Base-by-base conservation (phyloP, 2,888 invertebrate species). In the Bugula neritina region DNA sequence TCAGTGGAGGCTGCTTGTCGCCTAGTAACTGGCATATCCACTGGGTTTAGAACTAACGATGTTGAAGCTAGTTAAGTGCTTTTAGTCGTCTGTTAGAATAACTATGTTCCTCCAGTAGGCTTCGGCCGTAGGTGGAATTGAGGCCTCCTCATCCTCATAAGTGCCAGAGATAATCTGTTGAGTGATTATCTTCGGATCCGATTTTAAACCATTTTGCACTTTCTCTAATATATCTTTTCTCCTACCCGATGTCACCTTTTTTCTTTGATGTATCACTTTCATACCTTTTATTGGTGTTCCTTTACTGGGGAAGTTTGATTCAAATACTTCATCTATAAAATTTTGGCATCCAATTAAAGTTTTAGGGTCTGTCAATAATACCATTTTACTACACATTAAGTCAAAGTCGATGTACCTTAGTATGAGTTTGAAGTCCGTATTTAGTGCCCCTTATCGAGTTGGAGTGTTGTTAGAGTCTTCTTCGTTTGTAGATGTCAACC, bases 391-490 rank as follows among this genome's bases (percentile, higher is more conserved):
- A 17, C 13, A 17, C 10, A 57, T 13, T 5, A 5, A 25, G 13
- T 57, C 13, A 57, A 57, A 57, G 5, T 57, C 57, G 21, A 52
- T 52, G n/a, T n/a, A n/a, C n/a, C n/a, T n/a, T n/a, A n/a, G n/a
- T n/a, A n/a, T n/a, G n/a, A n/a, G n/a, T n/a, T n/a, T n/a, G n/a
- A n/a, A n/a, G n/a, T n/a, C n/a, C n/a, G n/a, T n/a, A n/a, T n/a
- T n/a, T n/a, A n/a, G n/a, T n/a, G n/a, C n/a, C n/a, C n/a, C n/a
- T n/a, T n/a, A n/a, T n/a, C n/a, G n/a, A n/a, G n/a, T n/a, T n/a
- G n/a, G n/a, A n/a, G n/a, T n/a, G n/a, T n/a, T n/a, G n/a, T n/a
- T n/a, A n/a, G n/a, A n/a, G n/a, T n/a, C n/a, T n/a, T n/a, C n/a
- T n/a, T n/a, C n/a, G n/a, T n/a, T n/a, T n/a, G n/a, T n/a, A n/a